phyloP scores from a whole-genome alignment of 2,113 vertebrate genomes.

The Alaudala cheleensis region DNA sequence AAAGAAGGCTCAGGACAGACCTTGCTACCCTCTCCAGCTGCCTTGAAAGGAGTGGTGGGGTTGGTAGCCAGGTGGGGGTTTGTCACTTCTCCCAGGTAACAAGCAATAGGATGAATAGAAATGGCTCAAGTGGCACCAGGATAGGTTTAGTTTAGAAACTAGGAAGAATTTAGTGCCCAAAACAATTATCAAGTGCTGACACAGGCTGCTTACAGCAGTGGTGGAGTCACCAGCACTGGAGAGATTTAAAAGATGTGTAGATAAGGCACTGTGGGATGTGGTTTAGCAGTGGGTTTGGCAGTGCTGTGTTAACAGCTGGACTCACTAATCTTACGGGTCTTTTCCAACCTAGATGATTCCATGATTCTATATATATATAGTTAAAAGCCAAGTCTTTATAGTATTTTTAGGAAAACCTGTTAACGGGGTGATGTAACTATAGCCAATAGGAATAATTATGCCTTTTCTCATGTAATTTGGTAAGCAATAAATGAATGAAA shows the following conservation, averaged over 20 bases:
- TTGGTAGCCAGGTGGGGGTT: background rate
- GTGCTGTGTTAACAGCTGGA: too few relatives aligned
- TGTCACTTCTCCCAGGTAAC: background rate
- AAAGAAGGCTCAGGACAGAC: background rate
- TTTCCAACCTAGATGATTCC: background rate
- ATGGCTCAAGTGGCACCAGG: fast-evolving
- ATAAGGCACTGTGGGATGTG: background rate
- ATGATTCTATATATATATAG: background rate
- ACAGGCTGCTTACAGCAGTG: background rate
- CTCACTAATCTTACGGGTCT: too few relatives aligned
- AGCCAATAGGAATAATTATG: background rate
- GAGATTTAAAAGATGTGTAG: background rate
- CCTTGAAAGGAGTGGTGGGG: background rate
- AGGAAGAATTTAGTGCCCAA: background rate
- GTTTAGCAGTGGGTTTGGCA: too few relatives aligned
- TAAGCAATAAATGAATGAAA: background rate
- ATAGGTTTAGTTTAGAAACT: background rate
- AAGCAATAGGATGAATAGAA: background rate
- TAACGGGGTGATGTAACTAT: background rate
- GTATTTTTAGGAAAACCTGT: background rate
- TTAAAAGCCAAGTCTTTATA: background rate
- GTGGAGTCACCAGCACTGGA: background rate
- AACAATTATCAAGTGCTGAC: background rate
- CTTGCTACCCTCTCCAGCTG: fast-evolving
- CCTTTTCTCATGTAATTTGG: background rate